phyloP scores from a whole-genome alignment of 2,888 invertebrate species.

The Cyaniris semiargus region DNA sequence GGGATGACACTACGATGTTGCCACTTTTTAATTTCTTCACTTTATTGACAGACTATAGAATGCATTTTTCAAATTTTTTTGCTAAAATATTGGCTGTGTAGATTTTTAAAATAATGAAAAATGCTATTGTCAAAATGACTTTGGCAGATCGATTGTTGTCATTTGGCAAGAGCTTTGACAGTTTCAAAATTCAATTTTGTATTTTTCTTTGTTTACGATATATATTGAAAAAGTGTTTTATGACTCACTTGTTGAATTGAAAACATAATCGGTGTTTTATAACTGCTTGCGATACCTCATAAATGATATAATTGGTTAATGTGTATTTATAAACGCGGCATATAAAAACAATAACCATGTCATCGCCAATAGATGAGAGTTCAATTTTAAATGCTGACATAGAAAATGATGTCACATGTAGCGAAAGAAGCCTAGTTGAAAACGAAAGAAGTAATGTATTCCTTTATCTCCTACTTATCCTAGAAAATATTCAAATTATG shows the following conservation, averaged over 20 bases:
- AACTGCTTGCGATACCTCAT: neutral
- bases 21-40: no score
- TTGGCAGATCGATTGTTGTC: neutral
- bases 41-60: no score
- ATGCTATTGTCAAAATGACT: no score
- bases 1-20: no score
- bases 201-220: slow-evolving; percentile 27
- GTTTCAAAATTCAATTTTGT: neutral
- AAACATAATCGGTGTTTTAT: neutral
- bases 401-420: slow-evolving; percentile 67
- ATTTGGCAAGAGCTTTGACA: neutral
- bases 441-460: slow-evolving; percentile 57
- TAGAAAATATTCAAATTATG: neutral
- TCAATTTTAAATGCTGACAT: slow-evolving; percentile 72
- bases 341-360: slow-evolving; percentile 56
- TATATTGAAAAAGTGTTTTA: slow-evolving; percentile 3
- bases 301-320: neutral
- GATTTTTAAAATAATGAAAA: neutral
- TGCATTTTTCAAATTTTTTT: no score
- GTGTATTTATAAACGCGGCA: slow-evolving; percentile 38
- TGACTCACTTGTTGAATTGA: slow-evolving; percentile 23
- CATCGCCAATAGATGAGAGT: slow-evolving; percentile 66
- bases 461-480: neutral
- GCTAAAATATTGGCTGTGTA: no score
- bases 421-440: slow-evolving; percentile 62